These are phyloP conservation scores for Cuculus canorus DNA, from an alignment of 2,797 vertebrate species.

Conservation along the genomic window DNA sequence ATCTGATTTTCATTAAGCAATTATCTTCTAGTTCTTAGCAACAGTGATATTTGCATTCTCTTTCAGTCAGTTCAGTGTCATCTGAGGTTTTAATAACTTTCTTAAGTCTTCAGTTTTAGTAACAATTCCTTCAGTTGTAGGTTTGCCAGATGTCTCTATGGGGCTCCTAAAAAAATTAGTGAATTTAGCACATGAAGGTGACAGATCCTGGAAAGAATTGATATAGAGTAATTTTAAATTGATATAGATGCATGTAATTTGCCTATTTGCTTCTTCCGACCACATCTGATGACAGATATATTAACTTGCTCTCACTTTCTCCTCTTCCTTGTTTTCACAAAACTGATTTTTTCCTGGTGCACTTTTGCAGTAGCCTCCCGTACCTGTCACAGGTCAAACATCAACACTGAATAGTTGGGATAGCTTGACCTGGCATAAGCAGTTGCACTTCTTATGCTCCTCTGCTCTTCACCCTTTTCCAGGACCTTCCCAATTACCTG, in stretches of 20 bases:
- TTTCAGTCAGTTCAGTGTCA: conserved; percentile 33
- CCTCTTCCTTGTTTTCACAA: background rate
- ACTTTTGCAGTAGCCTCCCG: background rate
- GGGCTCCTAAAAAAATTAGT: background rate
- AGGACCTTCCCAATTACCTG: background rate
- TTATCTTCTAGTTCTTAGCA: conserved; percentile 15
- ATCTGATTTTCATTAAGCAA: conserved; percentile 42
- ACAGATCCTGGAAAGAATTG: background rate
- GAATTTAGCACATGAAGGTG: conserved; percentile 38
- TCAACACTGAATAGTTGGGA: background rate
- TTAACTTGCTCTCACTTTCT: background rate
- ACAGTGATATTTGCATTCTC: conserved; percentile 47
- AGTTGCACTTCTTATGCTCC: background rate
- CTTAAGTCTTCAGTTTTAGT: conserved; percentile 34
- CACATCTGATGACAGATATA: background rate
- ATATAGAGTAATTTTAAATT: background rate
- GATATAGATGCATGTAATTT: background rate
- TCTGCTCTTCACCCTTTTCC: background rate
- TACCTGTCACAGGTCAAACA: background rate
- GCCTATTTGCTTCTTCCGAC: background rate
- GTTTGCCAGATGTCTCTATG: background rate
- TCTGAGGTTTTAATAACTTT: conserved; percentile 59
- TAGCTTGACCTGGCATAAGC: background rate
- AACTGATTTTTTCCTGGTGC: background rate
- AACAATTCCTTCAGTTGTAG: background rate